These are phyloP conservation scores for Puffinus mauretanicus DNA, from an alignment of 2,113 vertebrate species.

Conservation along the genomic window DNA sequence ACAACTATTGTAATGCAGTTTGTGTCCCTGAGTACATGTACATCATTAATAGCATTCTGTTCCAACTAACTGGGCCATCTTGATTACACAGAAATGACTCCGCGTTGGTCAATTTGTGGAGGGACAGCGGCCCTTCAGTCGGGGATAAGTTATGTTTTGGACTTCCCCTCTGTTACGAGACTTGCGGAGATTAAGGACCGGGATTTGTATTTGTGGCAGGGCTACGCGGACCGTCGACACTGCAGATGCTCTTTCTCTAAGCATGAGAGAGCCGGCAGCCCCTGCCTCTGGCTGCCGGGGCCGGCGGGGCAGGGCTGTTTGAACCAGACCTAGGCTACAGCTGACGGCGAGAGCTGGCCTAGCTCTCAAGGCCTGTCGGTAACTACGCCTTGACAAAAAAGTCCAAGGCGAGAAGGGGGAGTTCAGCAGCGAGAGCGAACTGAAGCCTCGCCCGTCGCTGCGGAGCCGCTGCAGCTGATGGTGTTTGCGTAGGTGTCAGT, in stretches of 20 bases:
- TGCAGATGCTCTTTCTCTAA: not conserved
- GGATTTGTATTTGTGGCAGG: not conserved
- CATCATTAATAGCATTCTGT: not conserved
- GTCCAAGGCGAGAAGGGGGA: not conserved
- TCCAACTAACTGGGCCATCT: not conserved
- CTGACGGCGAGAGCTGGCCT: not conserved
- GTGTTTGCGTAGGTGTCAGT: fast-evolving
- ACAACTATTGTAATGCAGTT: not conserved
- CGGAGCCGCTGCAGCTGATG: not conserved
- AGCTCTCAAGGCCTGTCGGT: fast-evolving
- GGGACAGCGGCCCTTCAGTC: not conserved
- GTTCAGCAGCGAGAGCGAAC: not conserved
- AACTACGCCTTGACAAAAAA: not conserved
- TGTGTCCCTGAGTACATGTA: not conserved
- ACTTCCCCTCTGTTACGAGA: not conserved
- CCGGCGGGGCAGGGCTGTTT: fast-evolving
- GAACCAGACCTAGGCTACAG: not conserved
- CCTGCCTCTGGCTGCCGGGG: not conserved
- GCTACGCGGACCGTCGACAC: fast-evolving
- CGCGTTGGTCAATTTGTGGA: fast-evolving
- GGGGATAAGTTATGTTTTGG: not conserved
- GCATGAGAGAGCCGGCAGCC: fast-evolving
- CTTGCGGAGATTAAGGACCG: not conserved
- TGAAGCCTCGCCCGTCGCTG: fast-evolving
- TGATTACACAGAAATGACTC: not conserved